Percentiles rank a stretch among this genome's conserved stretches.
These are phyloP conservation scores for Hypolimnas misippus DNA, from an alignment of 2,888 invertebrate species.

Conservation along the genomic window DNA sequence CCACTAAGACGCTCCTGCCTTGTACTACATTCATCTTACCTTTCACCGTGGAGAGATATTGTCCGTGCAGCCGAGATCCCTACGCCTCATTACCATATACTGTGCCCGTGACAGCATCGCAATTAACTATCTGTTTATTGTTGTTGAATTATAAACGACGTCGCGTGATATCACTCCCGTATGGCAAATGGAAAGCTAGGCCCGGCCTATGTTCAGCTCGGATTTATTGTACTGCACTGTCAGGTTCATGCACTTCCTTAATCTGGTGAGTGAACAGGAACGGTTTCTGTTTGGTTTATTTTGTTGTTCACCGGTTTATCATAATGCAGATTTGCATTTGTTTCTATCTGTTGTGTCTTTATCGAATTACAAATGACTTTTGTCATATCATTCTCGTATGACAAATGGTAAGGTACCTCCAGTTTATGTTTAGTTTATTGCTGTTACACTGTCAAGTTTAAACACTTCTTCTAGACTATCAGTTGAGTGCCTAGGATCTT, in stretches of 20 bases:
- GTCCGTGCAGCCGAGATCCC: conserved; percentile 80
- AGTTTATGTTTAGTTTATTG: not conserved
- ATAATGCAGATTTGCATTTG: not conserved
- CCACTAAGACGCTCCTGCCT: conserved; percentile 42
- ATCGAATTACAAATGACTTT: not conserved
- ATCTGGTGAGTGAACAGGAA: conserved; percentile 1
- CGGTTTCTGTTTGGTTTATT: not conserved
- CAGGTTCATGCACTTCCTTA: conserved; percentile 23
- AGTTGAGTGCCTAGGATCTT: not conserved
- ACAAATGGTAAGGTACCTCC: not conserved
- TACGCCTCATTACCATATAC: conserved; percentile 83
- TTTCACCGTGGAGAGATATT: conserved; percentile 83
- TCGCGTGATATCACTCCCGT: conserved; percentile 70
- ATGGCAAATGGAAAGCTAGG: conserved; percentile 50
- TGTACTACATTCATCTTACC: conserved; percentile 65
- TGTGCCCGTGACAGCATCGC: conserved; percentile 82
- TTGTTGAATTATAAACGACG: conserved; percentile 82
- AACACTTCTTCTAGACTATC: not conserved
- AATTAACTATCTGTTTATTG: conserved; percentile 84
- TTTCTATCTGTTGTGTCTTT: not conserved
- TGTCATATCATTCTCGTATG: not conserved
- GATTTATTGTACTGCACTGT: conserved; percentile 25
- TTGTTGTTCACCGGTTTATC: not conserved
- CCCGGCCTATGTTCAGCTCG: conserved; percentile 23
- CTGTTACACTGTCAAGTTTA: not conserved